Evolutionary conservation across 2,888 invertebrate genomes (phyloP), one percentile per base, ranked within the genome.

Genomic region (Ametastegia equiseti): DNA sequence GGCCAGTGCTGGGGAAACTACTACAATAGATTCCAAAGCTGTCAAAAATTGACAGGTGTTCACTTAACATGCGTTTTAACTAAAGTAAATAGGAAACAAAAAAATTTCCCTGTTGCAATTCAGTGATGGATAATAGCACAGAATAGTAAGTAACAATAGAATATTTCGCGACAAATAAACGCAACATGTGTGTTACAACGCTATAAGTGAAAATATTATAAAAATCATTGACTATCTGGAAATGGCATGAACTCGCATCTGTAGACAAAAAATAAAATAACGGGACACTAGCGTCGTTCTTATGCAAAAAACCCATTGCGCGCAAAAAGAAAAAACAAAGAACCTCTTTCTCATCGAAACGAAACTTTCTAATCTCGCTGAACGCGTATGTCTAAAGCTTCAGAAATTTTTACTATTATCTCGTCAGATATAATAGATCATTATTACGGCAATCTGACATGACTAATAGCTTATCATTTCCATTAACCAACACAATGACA

Each of bases 1-100:
- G 27, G 30, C 60, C 15, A 67, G 67, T 60, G 27, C 60, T 1
- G 15, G 23, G 19, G 19, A 39, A 19, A 39, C 39, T 39, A 39
- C 39, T 39, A 42, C 60, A 30, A 60, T 60, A 60, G 30, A 67
- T 19, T 36, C 9, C n/a, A 39, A 23, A 23, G 39, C 67, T 67
- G 67, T 67, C 67, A 60, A 30, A 39, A 67, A 67, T 67, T 67
- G 39, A 67, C 67, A 67, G 39, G 23, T 67, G 67, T 67, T 67
- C 39, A 23, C 67, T 67, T 19, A 67, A 67, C 60, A 67, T 67
- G 36, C 39, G 13, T 67, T 67, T 67, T 39, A 11, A 39, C 13
- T 36, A 23, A 65, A 15, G 0, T 7, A 27, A 39, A 39, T 7
- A 3, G 39, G 39, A 5, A 67, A 39, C 39, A 39, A 67, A 23